Conservation (phyloP, 37 sponge, comb jelly and placozoan species). For the Chondrosia reniformis region DNA sequence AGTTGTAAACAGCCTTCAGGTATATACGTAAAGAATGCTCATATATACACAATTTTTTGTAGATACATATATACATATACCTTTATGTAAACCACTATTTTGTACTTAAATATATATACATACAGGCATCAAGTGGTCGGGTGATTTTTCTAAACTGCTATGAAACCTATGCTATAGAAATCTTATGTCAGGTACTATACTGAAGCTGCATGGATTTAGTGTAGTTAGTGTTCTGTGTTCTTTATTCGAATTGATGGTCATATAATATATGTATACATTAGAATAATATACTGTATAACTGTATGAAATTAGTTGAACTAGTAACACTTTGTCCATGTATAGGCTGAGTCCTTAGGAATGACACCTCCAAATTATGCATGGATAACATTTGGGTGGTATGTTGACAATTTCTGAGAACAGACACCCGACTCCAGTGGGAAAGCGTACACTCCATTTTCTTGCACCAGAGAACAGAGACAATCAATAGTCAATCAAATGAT, state of each 20-base stretch:
- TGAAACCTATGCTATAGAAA: constrained; percentile 34
- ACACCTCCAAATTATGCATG: constrained; percentile 36
- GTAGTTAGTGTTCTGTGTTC: too few species aligned
- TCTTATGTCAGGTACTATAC: constrained; percentile 66
- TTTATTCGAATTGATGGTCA: too few species aligned
- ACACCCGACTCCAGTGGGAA: not conserved
- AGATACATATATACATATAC: not conserved
- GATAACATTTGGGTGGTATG: constrained; percentile 55
- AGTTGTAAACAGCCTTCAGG: not conserved
- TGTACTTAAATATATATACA: not conserved
- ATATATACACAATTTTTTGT: not conserved
- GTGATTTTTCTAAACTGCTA: constrained; percentile 60
- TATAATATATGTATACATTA: too few species aligned
- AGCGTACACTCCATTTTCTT: constrained; percentile 16
- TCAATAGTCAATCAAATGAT: constrained; percentile 24
- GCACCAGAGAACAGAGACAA: constrained; percentile 1
- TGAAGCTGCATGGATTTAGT: too few species aligned
- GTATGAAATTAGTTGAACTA: too few species aligned
- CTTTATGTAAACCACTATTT: not conserved
- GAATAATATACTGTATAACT: too few species aligned
- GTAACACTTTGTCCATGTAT: not conserved
- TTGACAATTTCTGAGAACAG: constrained; percentile 55
- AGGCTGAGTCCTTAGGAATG: constrained; percentile 48
- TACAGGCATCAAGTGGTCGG: constrained; percentile 50
- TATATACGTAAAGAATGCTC: not conserved